Conservation (phyloP, 2,113 vertebrate species). For the Propithecus coquereli region DNA sequence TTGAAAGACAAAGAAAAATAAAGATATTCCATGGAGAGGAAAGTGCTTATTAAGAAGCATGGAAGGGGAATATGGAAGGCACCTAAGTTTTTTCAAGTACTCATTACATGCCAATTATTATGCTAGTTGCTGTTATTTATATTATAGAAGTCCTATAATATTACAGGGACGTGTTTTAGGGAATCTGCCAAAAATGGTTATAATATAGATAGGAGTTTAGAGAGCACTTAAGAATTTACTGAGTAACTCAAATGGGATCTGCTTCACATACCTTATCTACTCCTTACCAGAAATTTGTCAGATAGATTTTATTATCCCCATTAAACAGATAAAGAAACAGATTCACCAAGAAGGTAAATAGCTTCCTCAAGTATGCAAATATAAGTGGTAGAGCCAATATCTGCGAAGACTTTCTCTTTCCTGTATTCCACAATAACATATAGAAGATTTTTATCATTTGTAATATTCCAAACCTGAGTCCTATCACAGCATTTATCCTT, state of each 20-base stretch:
- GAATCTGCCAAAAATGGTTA: not conserved
- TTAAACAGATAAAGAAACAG: constrained; percentile 12
- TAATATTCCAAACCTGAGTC: not conserved
- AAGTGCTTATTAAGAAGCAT: not conserved
- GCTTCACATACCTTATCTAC: not conserved
- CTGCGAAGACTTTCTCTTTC: not conserved
- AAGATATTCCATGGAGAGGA: not conserved
- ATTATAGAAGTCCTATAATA: not conserved
- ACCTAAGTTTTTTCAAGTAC: not conserved
- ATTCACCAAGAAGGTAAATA: not conserved
- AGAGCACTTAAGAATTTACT: not conserved
- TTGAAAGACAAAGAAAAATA: not conserved
- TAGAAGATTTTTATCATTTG: not conserved
- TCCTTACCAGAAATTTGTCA: not conserved
- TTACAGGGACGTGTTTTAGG: not conserved
- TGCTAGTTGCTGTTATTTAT: not conserved
- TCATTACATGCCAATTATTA: not conserved
- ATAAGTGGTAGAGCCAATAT: not conserved
- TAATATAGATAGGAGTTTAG: not conserved
- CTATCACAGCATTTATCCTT: not conserved
- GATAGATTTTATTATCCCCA: not conserved
- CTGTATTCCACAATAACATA: not conserved
- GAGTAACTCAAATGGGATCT: not conserved
- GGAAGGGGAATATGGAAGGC: not conserved
- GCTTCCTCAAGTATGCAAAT: not conserved